phyloP scores from a whole-genome alignment of 30 jellyfish, hydroid and myxozoan species.

The Hydra vulgaris region DNA sequence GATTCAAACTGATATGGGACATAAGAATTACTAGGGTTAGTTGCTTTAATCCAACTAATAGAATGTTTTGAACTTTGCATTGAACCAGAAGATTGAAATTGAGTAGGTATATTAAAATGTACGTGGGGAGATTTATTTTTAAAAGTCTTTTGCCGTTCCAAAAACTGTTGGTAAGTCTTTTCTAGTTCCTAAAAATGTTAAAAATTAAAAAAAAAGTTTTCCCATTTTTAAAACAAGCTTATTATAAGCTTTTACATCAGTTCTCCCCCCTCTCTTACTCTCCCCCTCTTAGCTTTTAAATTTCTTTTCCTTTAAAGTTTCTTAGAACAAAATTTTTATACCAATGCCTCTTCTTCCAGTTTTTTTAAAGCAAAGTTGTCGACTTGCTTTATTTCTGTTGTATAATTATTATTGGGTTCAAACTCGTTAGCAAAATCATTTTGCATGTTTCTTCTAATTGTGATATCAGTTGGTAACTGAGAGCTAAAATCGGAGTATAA shows the following conservation, averaged over 20 bases:
- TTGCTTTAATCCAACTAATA: background rate
- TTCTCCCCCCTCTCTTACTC: no score
- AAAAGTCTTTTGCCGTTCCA: background rate
- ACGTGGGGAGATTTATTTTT: background rate
- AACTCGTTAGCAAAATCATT: background rate
- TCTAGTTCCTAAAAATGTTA: background rate
- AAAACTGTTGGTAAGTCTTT: background rate
- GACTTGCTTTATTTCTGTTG: background rate
- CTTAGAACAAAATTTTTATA: background rate
- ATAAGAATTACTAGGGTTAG: background rate
- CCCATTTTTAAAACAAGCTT: no score
- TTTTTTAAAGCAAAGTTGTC: background rate
- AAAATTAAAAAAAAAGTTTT: no score
- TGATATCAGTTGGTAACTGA: no score
- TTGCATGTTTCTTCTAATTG: background rate
- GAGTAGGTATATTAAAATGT: background rate
- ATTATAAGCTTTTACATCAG: no score
- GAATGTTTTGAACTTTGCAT: background rate
- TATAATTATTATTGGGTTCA: background rate
- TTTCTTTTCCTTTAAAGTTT: no score
- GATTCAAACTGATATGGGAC: background rate
- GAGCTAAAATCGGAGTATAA: no score
- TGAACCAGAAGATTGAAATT: background rate
- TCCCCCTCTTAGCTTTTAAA: no score
- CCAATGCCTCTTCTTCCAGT: background rate